Evolutionary conservation across 2,888 invertebrate genomes (phyloP), one percentile per base, ranked within the genome.

Genomic region (Acronicta psi): DNA sequence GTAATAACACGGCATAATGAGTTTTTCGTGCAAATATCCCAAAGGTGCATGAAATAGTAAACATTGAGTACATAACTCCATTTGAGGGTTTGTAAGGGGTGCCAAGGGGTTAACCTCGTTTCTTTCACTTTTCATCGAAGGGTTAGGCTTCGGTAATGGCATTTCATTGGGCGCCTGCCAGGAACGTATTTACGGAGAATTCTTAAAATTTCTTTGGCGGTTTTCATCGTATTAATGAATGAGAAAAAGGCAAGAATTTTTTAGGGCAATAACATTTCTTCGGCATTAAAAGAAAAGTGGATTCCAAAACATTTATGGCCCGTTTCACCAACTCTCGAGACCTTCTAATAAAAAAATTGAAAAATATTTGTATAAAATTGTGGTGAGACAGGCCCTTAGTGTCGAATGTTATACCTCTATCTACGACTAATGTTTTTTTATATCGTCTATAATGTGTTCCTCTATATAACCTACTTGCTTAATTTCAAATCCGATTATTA

Each of bases 11-110:
- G n/a, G n/a, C 54, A 40, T 52, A 55, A 56, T 52, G 42, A n/a
- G 16, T 50, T 59, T 64, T 50, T n/a, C 64, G 50, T 64, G 65
- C 52, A 50, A 59, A 43, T 59, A 59, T 68, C 52, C 40, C 51
- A 43, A 54, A 57, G 25, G 23, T 23, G 13, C 18, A 53, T 14
- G 14, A 55, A 64, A 64, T 55, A 43, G 16, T 49, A 14, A 52
- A 36, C 23, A 45, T 36, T 14, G 44, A 18, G 36, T 42, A 55
- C 34, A 40, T 59, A 50, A 55, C 36, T 37, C 37, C 43, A 13
- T 14, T 42, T 4, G 3, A 37, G 18, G 68, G 62, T 45, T 51
- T 45, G 11, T 13, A 9, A 37, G 18, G 51, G 38, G 47, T 37
- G 47, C n/a, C 41, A 42, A 42, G 52, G 46, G 45, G 37, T 51